phyloP scores from a whole-genome alignment of 2,888 invertebrate genomes.

The Aricia artaxerxes region DNA sequence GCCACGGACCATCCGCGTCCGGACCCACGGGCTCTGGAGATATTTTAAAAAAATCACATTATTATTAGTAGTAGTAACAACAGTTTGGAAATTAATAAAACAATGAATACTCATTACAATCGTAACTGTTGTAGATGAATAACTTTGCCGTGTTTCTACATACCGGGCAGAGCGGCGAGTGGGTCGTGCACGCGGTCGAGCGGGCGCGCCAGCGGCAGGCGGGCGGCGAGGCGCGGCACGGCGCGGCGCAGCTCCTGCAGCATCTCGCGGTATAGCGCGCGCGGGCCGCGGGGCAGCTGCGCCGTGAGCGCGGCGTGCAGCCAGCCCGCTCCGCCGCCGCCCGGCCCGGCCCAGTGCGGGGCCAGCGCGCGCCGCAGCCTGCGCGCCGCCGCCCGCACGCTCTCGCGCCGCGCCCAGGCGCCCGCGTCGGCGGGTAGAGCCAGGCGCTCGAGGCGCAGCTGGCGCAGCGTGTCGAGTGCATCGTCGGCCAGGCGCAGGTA shows the following conservation, averaged over 20 bases:
- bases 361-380: conserved; percentile 50
- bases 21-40: conserved; percentile 35
- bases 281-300: conserved; percentile 48
- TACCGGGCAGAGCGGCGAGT: conserved; percentile 33
- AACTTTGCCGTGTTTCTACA: conserved; percentile 1
- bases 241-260: conserved; percentile 48
- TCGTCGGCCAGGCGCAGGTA: conserved; percentile 44
- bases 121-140: no score
- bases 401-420: conserved; percentile 38
- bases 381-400: conserved; percentile 50
- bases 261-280: conserved; percentile 45
- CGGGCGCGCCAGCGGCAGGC: conserved; percentile 37
- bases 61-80: conserved; percentile 32
- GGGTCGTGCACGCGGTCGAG: conserved; percentile 39
- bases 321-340: conserved; percentile 45
- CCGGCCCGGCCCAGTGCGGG: conserved; percentile 43
- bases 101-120: no score
- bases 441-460: conserved; percentile 51
- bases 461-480: conserved; percentile 54
- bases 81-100: no score
- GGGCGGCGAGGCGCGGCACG: conserved; percentile 51
- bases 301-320: conserved; percentile 59
- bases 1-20: conserved; percentile 43
- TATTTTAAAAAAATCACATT: conserved; percentile 34
- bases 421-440: conserved; percentile 40